phyloP scores from a whole-genome alignment of 2,113 vertebrate genomes.

The Smithornis capensis region DNA sequence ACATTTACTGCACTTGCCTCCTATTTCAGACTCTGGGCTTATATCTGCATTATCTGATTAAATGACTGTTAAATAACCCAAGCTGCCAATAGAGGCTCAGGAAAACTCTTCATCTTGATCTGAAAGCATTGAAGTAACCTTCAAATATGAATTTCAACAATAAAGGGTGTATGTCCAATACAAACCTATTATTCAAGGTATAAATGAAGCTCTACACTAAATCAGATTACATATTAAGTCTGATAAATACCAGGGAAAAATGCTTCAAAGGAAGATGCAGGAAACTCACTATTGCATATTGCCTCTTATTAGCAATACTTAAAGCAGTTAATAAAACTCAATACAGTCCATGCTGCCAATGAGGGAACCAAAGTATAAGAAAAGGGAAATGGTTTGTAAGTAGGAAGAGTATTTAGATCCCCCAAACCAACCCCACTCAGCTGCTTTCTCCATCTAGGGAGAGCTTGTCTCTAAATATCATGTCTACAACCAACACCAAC shows the following conservation, averaged over 20 bases:
- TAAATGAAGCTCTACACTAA: neutral
- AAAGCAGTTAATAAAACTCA: neutral
- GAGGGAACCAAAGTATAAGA: neutral
- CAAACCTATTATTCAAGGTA: neutral
- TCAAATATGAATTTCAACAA: neutral
- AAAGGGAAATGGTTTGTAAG: neutral
- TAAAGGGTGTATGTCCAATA: neutral
- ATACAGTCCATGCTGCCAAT: neutral
- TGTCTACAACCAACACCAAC: neutral
- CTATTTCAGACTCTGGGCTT: neutral
- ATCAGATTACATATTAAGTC: neutral
- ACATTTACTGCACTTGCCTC: neutral
- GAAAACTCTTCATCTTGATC: slow-evolving; percentile 16
- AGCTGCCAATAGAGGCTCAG: neutral
- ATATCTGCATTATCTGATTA: slow-evolving; percentile 1
- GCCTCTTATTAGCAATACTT: neutral
- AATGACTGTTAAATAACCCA: slow-evolving; percentile 30
- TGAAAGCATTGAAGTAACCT: neutral
- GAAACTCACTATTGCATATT: neutral
- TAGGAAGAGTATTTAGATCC: neutral
- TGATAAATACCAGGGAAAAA: neutral
- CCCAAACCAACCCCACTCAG: neutral
- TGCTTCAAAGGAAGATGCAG: neutral
- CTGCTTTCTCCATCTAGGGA: neutral
- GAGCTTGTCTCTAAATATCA: neutral